phyloP scores from a whole-genome alignment of 2,113 vertebrate genomes.

The Poeciliopsis retropinna region DNA sequence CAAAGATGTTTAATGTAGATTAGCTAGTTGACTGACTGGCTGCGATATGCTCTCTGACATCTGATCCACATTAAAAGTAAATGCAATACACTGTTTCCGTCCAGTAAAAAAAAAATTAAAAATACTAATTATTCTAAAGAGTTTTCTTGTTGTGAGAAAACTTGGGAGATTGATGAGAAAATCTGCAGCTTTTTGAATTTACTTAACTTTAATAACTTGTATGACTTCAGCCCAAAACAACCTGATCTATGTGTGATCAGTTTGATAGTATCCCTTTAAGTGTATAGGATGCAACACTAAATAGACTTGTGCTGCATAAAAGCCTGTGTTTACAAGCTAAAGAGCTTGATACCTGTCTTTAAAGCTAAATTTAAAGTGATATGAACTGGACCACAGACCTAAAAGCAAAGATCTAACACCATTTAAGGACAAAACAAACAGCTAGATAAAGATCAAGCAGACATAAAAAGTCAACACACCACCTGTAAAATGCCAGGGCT shows the following conservation, averaged over 20 bases:
- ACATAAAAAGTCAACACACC: not conserved
- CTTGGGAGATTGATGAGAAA: not conserved
- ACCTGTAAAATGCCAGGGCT: no score
- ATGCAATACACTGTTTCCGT: not conserved
- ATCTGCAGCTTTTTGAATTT: not conserved
- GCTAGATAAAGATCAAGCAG: not conserved
- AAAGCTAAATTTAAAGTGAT: not conserved
- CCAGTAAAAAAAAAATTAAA: not conserved
- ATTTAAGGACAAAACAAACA: not conserved
- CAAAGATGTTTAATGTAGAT: not conserved
- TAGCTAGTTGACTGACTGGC: no score
- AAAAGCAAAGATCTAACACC: not conserved
- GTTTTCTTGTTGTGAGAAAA: not conserved
- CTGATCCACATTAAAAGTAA: not conserved
- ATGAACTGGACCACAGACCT: not conserved
- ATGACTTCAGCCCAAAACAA: not conserved
- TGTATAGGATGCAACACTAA: not conserved
- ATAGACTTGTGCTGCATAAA: not conserved
- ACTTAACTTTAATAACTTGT: not conserved
- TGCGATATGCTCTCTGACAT: no score
- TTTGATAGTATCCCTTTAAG: constrained; percentile 1
- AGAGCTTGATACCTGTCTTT: not conserved
- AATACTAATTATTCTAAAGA: not conserved
- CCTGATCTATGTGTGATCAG: not conserved
- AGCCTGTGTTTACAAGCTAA: not conserved